Conservation (phyloP, 2,113 vertebrate species). For the Ursus arctos region DNA sequence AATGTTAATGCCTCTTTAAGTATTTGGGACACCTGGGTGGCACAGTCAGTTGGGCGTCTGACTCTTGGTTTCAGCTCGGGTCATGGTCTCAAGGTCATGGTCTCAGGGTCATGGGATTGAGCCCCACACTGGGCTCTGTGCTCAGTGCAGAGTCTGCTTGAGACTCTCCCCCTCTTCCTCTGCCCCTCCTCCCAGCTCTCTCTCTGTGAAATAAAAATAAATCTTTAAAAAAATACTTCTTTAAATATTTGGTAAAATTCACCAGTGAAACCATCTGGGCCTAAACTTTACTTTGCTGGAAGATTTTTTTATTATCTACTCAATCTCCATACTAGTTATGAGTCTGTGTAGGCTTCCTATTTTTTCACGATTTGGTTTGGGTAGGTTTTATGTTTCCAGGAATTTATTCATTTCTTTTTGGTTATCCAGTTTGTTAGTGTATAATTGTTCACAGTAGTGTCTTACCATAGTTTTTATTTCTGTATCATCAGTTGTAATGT, state of each 20-base stretch:
- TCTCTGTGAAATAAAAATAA: not conserved
- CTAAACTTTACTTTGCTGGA: not conserved
- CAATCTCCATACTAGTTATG: not conserved
- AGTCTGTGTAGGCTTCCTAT: not conserved
- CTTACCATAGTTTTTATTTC: not conserved
- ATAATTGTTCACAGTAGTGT: not conserved
- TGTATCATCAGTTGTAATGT: not conserved
- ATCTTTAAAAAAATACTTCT: not conserved
- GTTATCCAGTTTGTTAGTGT: not conserved
- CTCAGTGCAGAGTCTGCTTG: not conserved
- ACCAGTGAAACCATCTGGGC: not conserved
- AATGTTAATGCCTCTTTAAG: not conserved
- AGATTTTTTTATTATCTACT: not conserved
- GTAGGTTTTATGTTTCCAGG: not conserved
- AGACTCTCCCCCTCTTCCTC: not conserved
- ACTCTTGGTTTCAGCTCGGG: not conserved
- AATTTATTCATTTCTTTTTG: not conserved
- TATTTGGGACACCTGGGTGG: not conserved
- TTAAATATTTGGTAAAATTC: not conserved
- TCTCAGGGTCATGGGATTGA: not conserved
- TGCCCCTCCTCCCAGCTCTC: not conserved
- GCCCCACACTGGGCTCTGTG: not conserved
- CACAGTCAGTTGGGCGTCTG: not conserved
- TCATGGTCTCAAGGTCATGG: not conserved
- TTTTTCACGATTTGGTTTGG: not conserved